Percentiles rank a stretch among this genome's conserved stretches.
Conservation (phyloP, 2,797 vertebrate species). For the Pangasius macronema region DNA sequence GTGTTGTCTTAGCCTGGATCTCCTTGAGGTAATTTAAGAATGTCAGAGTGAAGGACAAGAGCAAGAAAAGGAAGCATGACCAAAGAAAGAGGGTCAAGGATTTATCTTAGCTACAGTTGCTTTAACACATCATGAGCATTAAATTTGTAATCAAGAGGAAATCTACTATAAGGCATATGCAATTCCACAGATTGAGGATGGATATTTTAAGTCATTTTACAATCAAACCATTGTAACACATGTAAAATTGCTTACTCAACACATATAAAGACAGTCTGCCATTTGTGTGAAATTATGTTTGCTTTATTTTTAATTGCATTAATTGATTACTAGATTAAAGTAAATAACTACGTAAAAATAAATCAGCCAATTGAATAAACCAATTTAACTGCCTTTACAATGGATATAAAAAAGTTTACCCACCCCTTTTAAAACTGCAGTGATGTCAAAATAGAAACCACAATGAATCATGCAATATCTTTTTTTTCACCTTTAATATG, state of each 20-base stretch:
- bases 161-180: not conserved
- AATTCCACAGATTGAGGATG: not conserved
- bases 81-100: not conserved
- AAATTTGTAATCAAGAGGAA: not conserved
- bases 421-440: too few species aligned
- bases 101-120: not conserved
- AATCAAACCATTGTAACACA: not conserved
- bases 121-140: not conserved
- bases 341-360: too few species aligned
- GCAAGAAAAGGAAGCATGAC: constrained; percentile 20
- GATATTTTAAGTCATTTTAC: not conserved
- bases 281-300: not conserved
- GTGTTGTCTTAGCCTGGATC: constrained; percentile 19
- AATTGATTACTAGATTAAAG: not conserved
- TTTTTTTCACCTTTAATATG: too few species aligned
- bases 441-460: too few species aligned
- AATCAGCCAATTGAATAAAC: not conserved
- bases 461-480: too few species aligned
- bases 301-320: not conserved
- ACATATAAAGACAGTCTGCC: not conserved
- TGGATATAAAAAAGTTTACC: too few species aligned
- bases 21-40: constrained; percentile 46
- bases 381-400: not conserved
- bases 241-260: not conserved
- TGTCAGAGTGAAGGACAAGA: constrained; percentile 40